Evolutionary conservation across 2,113 vertebrate species (phyloP), one percentile per base, ranked within the genome.

Genomic region (Azemiops feae): DNA sequence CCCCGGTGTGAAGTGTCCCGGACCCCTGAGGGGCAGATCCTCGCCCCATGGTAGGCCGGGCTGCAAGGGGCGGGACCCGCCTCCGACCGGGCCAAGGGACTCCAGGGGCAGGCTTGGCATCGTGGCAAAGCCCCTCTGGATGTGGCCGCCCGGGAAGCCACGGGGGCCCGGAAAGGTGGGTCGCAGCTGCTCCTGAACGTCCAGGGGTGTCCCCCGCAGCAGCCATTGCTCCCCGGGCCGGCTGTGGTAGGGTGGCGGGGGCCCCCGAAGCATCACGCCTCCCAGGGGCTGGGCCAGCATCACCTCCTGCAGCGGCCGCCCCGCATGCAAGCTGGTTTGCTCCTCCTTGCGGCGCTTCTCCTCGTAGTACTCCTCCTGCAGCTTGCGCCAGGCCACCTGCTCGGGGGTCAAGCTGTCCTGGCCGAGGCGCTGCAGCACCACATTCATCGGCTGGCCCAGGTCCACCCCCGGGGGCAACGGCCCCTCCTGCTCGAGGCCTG

Each of bases 361-460:
- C 92, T 99, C 98, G 0, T 99, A 99, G 95, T 99, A 99, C 91
- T 99, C 99, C 55, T 99, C 99, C 97, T 99, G 99, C 93, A 99
- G 93, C 97, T 99, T 99, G 93, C 99, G 98, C 99, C 99, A 99
- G 74, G 99, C 99, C 94, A 99, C 98, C 94, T 99, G 99, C 93
- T 99, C 99, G 0, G 98, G 99, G 0, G 99, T 99, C 94, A 99
- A 97, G 94, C 98, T 99, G 50, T 99, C 99, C 89, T 98, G 98
- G 95, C 98, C 97, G 92, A 98, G 95, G 14, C 98, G 96, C 95
- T 98, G 98, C 97, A 98, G 97, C 98, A 98, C 98, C 94, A 98
- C 94, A 91, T 96, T 99, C 96, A 99, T 98, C 91, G 99, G 97
- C 55, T 98, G 98, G 20, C 98, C 98, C 98, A 99, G 97, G 96